Conservation (phyloP, 1,140 invertebrate genomes). For the Zaprionus capensis region DNA sequence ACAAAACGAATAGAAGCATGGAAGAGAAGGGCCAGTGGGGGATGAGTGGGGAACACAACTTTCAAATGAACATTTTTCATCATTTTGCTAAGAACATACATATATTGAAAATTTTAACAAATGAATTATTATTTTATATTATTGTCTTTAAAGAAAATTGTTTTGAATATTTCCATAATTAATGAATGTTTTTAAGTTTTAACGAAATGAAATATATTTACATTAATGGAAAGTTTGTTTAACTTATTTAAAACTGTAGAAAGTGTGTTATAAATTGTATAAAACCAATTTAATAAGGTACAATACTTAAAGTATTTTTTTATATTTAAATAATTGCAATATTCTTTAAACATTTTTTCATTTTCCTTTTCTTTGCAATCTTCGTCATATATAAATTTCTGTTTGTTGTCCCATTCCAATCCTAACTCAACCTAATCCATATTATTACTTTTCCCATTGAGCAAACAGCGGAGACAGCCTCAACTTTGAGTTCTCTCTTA, state of each 20-base stretch:
- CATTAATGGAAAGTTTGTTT: too few species aligned
- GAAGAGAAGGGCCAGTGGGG: not conserved
- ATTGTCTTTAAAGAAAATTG: too few species aligned
- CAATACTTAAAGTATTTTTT: too few species aligned
- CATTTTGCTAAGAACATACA: not conserved
- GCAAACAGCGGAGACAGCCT: not conserved
- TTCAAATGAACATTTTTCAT: not conserved
- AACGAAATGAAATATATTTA: too few species aligned
- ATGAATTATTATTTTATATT: not conserved
- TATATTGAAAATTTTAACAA: not conserved
- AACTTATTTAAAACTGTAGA: too few species aligned
- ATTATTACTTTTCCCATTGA: not conserved
- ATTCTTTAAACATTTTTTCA: too few species aligned
- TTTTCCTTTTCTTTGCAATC: too few species aligned
- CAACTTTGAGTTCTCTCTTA: conserved; percentile 39
- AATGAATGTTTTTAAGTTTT: too few species aligned
- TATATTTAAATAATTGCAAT: too few species aligned
- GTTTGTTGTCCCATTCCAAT: not conserved
- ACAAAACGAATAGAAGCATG: not conserved
- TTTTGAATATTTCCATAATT: too few species aligned
- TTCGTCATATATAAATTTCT: not conserved
- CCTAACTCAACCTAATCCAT: not conserved
- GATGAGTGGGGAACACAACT: not conserved
- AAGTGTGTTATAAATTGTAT: too few species aligned
- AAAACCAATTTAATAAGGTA: too few species aligned